Conservation (phyloP, 37 sponge, comb jelly and placozoan genomes). For the Crambe crambe region DNA sequence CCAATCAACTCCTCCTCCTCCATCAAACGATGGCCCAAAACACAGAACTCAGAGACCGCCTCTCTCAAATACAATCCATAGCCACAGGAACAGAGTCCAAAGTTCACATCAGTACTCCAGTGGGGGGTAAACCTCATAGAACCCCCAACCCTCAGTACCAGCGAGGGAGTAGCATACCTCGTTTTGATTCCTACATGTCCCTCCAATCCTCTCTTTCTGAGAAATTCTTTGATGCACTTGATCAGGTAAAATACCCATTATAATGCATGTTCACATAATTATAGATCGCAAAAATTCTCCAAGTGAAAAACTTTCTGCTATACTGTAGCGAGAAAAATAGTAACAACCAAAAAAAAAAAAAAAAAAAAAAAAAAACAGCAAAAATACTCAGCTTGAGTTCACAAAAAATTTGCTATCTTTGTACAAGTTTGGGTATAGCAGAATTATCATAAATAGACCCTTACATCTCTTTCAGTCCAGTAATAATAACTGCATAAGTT, state of each 20-base stretch:
- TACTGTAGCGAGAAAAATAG: no score
- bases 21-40: constrained; percentile 61
- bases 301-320: no score
- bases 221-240: constrained; percentile 78
- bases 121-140: background rate
- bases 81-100: constrained; percentile 26
- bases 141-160: background rate
- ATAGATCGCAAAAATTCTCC: no score
- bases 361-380: no score
- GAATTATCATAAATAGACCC: no score
- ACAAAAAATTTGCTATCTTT: no score
- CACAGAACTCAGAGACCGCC: constrained; percentile 44
- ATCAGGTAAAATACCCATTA: constrained; percentile 34
- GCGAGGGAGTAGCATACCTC: background rate
- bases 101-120: background rate
- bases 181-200: constrained; percentile 73
- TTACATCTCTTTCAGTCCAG: no score
- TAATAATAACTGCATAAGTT: no score
- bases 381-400: no score
- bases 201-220: constrained; percentile 60
- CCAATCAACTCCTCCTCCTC: constrained; percentile 43
- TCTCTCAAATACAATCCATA: constrained; percentile 54
- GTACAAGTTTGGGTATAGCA: no score
- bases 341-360: no score
- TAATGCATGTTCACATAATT: no score